Conservation (phyloP, 2,888 invertebrate genomes). For the Cephalotes varians region DNA sequence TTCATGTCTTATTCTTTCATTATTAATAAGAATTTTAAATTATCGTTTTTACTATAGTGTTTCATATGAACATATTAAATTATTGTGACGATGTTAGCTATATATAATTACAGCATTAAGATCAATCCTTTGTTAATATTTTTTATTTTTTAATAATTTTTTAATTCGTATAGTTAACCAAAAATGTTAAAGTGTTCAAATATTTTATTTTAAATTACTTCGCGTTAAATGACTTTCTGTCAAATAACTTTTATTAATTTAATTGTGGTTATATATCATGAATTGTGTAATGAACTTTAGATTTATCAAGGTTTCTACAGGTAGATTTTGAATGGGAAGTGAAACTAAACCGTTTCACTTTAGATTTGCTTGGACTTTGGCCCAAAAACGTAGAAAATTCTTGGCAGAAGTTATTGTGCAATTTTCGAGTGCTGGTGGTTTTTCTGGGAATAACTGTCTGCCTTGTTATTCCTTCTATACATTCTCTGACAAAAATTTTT, state of each 20-base stretch:
- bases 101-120: too few species aligned
- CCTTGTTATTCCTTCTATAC: conserved; percentile 8
- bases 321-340: conserved; percentile 60
- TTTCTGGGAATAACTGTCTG: not conserved
- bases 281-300: not conserved
- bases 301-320: not conserved
- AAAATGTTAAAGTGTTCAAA: too few species aligned
- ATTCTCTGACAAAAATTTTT: conserved; percentile 10
- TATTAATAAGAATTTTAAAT: not conserved
- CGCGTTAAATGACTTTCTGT: not conserved
- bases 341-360: conserved; percentile 29
- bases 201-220: not conserved
- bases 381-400: not conserved
- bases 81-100: too few species aligned
- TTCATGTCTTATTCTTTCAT: not conserved
- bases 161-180: too few species aligned
- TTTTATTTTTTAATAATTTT: too few species aligned
- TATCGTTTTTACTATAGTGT: not conserved
- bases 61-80: not conserved
- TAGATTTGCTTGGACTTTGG: conserved; percentile 51
- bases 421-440: not conserved
- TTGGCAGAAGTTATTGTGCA: not conserved
- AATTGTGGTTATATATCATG: not conserved
- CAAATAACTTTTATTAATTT: not conserved
- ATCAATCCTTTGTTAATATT: too few species aligned